Percentiles rank a stretch among this genome's conserved stretches.
These are phyloP conservation scores for Lithobates sylvaticus DNA, from an alignment of 2,797 vertebrate species.

Conservation along the genomic window DNA sequence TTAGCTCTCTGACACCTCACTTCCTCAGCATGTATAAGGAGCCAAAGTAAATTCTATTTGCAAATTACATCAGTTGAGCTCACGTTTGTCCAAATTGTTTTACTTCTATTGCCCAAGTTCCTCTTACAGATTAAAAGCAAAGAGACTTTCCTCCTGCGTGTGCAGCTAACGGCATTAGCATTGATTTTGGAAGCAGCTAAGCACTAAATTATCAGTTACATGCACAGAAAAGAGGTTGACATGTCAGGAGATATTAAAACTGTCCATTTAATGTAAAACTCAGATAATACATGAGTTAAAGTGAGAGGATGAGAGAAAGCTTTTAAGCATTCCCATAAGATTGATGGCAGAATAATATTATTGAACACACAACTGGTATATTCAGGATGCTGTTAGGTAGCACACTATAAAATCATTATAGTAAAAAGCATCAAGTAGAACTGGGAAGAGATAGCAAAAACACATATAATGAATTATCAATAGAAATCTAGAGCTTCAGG, in stretches of 20 bases:
- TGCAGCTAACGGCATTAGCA: slow-evolving; percentile 76
- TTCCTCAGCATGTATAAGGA: slow-evolving; percentile 1
- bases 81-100: slow-evolving; percentile 79
- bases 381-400: slow-evolving; percentile 77
- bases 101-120: slow-evolving; percentile 76
- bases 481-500: slow-evolving; percentile 74
- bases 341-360: slow-evolving; percentile 79
- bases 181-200: slow-evolving; percentile 78
- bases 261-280: slow-evolving; percentile 85
- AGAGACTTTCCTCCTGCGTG: slow-evolving; percentile 71
- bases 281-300: slow-evolving; percentile 85
- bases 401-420: slow-evolving; percentile 77
- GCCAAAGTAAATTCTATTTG: slow-evolving; percentile 64
- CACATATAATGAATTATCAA: slow-evolving; percentile 81
- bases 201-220: slow-evolving; percentile 76
- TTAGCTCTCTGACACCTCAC: slow-evolving; percentile 36
- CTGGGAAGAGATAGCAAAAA: slow-evolving; percentile 68
- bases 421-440: slow-evolving; percentile 77
- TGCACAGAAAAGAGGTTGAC: slow-evolving; percentile 80
- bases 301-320: slow-evolving; percentile 83
- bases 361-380: slow-evolving; percentile 73
- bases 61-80: slow-evolving; percentile 75
- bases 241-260: slow-evolving; percentile 82
- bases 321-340: slow-evolving; percentile 84
- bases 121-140: slow-evolving; percentile 83